These are phyloP conservation scores for Dipodomys stephensi DNA, from an alignment of 2,113 vertebrate species.

Conservation along the genomic window DNA sequence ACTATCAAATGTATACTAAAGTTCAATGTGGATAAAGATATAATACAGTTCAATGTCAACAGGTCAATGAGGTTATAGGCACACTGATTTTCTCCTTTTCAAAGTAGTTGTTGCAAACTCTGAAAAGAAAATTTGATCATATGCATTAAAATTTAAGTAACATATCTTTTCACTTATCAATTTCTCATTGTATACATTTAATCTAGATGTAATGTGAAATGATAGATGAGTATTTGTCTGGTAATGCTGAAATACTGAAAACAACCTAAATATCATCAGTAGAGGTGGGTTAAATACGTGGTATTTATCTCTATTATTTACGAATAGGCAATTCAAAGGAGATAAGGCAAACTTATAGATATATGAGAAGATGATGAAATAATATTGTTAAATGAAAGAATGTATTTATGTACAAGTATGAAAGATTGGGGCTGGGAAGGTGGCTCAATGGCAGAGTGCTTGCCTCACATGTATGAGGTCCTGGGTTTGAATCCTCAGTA, in stretches of 20 bases:
- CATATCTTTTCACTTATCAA: not conserved
- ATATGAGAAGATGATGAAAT: not conserved
- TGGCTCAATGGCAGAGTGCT: too few relatives aligned
- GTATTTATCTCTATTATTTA: not conserved
- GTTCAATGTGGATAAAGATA: not conserved
- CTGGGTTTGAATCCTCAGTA: too few relatives aligned
- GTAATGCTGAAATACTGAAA: not conserved
- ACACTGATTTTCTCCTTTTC: slow-evolving; percentile 13
- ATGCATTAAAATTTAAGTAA: slow-evolving; percentile 21
- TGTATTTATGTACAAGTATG: not conserved
- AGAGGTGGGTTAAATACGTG: slow-evolving; percentile 31
- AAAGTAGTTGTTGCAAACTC: slow-evolving; percentile 37
- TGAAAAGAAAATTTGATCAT: slow-evolving; percentile 61
- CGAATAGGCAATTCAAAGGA: slow-evolving; percentile 11
- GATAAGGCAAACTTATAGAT: not conserved
- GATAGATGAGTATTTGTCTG: not conserved
- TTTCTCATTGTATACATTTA: slow-evolving; percentile 35
- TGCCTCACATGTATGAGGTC: too few relatives aligned
- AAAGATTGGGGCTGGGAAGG: not conserved
- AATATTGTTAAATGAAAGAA: slow-evolving; percentile 44
- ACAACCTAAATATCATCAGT: not conserved
- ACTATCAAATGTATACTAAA: slow-evolving; percentile 38
- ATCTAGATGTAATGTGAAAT: not conserved
- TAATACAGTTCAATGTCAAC: not conserved
- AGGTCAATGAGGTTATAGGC: not conserved